A percentile compares a stretch with the other conserved stretches of the same genome.
phyloP scores from a whole-genome alignment of 2,888 invertebrate species.

The Empis livida region DNA sequence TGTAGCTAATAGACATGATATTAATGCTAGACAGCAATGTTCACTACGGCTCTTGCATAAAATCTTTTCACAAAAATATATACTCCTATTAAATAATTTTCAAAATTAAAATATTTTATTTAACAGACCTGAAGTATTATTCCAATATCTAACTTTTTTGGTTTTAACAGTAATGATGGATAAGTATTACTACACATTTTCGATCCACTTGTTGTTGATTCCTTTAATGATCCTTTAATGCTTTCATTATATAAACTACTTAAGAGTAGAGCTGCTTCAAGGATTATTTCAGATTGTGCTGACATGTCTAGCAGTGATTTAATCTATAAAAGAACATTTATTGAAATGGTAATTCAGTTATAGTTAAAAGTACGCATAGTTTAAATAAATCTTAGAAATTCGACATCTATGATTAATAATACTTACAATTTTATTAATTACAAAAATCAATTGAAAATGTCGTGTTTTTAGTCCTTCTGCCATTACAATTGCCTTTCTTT shows the following conservation, averaged over 20 bases:
- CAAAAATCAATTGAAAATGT: conserved; percentile 29
- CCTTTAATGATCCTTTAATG: conserved; percentile 2
- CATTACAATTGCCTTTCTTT: conserved; percentile 13
- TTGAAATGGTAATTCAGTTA: no score
- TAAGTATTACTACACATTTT: conserved; percentile 61
- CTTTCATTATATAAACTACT: conserved; percentile 12
- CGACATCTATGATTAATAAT: background rate
- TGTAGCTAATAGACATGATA: conserved; percentile 14
- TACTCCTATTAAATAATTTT: no score
- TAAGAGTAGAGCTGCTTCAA: conserved; percentile 13
- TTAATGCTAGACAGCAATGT: conserved; percentile 52
- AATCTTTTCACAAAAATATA: conserved; percentile 7
- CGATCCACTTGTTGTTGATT: conserved; percentile 14
- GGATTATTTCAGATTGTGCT: conserved; percentile 9
- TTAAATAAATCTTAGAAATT: no score
- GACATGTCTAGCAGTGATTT: conserved; percentile 13
- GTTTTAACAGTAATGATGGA: conserved; percentile 54
- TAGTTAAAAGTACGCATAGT: no score
- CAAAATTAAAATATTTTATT: no score
- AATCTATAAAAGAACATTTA: conserved; percentile 8
- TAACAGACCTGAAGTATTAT: conserved; percentile 53
- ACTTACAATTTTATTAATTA: conserved; percentile 28
- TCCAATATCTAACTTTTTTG: conserved; percentile 58
- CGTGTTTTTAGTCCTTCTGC: conserved; percentile 12
- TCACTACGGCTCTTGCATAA: conserved; percentile 55